Evolutionary conservation across 1,140 invertebrate species (phyloP).

Genomic region (Drosophila nigromelanica): DNA sequence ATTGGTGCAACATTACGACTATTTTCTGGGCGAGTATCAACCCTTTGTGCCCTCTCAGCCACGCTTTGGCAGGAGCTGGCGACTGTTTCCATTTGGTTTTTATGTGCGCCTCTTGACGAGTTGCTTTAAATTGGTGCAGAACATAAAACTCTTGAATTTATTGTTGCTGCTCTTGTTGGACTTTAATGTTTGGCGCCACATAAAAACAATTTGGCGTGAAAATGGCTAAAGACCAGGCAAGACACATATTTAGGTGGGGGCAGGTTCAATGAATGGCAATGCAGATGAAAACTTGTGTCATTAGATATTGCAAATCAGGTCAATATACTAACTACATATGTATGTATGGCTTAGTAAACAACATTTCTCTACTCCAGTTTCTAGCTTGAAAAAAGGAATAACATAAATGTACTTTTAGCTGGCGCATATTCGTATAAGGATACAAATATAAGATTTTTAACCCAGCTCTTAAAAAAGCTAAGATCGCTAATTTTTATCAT

Average conservation of each 20-base stretch:
- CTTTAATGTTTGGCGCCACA: slow-evolving; percentile 70
- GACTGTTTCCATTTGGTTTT: slow-evolving; percentile 77
- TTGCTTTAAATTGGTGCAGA: slow-evolving; percentile 61
- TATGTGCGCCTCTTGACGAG: slow-evolving; percentile 54
- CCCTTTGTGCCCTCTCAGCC: slow-evolving; percentile 38
- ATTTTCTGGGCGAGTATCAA: slow-evolving; percentile 52
- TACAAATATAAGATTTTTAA: too few species aligned
- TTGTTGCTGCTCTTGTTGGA: slow-evolving; percentile 43
- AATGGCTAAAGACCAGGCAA: slow-evolving; percentile 21
- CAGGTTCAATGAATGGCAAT: not conserved
- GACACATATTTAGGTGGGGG: not conserved
- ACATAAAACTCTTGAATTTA: slow-evolving; percentile 39
- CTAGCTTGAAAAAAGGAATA: too few species aligned
- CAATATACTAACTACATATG: not conserved
- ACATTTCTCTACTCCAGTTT: too few species aligned
- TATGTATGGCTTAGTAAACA: too few species aligned
- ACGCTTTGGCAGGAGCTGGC: slow-evolving; percentile 10
- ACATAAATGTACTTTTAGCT: too few species aligned
- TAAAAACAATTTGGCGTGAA: slow-evolving; percentile 69
- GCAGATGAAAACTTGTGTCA: not conserved
- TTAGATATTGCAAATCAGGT: not conserved
- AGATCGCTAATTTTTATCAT: too few species aligned
- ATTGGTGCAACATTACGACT: slow-evolving; percentile 65
- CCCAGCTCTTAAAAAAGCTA: too few species aligned
- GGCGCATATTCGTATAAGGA: too few species aligned